Evolutionary conservation across 1,140 invertebrate genomes (phyloP).

Genomic region (Ctenoplectra terminalis): DNA sequence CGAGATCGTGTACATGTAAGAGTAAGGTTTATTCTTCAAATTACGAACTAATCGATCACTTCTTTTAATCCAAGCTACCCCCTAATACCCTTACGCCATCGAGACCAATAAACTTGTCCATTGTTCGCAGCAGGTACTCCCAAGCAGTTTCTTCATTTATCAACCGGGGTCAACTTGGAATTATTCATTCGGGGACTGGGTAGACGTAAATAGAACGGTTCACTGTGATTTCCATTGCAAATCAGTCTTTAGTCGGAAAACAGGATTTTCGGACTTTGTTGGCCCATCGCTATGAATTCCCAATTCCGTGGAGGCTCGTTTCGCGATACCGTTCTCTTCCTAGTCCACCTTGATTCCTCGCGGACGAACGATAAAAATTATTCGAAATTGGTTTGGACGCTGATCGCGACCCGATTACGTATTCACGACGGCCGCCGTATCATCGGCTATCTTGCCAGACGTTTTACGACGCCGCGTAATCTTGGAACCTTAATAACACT

Average conservation of each 20-base stretch:
- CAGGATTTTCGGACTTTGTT: slow-evolving; percentile 36
- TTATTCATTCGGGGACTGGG: slow-evolving; percentile 14
- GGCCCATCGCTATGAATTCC: background rate
- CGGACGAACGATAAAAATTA: slow-evolving; percentile 31
- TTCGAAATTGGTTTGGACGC: slow-evolving; percentile 32
- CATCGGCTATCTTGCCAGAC: background rate
- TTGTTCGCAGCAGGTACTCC: background rate
- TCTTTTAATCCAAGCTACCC: no score
- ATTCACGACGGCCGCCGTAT: slow-evolving; percentile 19
- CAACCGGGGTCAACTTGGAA: slow-evolving; percentile 8
- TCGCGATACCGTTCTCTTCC: background rate
- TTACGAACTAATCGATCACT: no score
- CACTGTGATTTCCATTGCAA: slow-evolving; percentile 37
- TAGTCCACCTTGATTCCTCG: background rate
- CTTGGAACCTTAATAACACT: background rate
- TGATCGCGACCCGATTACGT: slow-evolving; percentile 28
- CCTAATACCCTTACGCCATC: no score
- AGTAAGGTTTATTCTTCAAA: no score
- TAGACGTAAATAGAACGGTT: slow-evolving; percentile 25
- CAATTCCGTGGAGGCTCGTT: background rate
- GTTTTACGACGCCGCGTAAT: background rate
- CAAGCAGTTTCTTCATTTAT: slow-evolving; percentile 7
- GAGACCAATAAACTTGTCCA: background rate
- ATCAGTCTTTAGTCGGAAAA: background rate
- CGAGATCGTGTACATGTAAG: no score